Base-by-base conservation (phyloP, 2,797 vertebrate species). In the Sylvilagus floridanus region DNA sequence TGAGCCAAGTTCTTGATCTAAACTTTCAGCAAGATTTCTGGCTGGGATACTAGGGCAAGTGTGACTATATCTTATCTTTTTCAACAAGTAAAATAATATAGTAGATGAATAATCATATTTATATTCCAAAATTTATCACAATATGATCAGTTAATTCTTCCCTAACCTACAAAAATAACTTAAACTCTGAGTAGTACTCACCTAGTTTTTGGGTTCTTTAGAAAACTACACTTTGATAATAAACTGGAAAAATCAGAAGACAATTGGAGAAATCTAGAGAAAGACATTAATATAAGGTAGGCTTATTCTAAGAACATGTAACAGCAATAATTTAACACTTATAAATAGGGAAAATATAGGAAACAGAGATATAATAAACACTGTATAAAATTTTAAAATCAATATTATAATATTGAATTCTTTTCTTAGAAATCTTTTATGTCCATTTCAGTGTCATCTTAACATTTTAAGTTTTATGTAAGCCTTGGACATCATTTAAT, bases 21-120 rank as follows among this genome's bases (percentile, higher is more conserved):
- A 75, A 90, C 68, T 84, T 71, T 47, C 66, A 76, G 21, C 32
- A 78, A 78, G 65, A 63, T 54, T 91, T 73, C 89, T 84, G 63
- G 37, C 26, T 60, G 54, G 16, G 60, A 22, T 79, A 4, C n/a
- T 32, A 66, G 28, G 19, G 37, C 12, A 26, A 65, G 57, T 26
- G n/a, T 65, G 42, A 75, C 10, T 60, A 37, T 50, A 22, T 57
- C 16, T 54, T 91, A 76, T 72, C 8, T 87, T 63, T 54, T 68
- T 92, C 47, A 62, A 78, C 37, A 88, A 3, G 8, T 3, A 91
- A 79, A 73, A 8, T 71, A 37, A 79, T 42, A 0, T 68, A 75
- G 62, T 13, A 13, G 19, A 88, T 52, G 13, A 47, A 65, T 28
- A 37, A 86, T 63, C 35, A 14, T 42, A 89, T 84, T 84, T 90